These are phyloP conservation scores for Peucedramus taeniatus DNA, from an alignment of 2,113 vertebrate genomes.

Conservation along the genomic window DNA sequence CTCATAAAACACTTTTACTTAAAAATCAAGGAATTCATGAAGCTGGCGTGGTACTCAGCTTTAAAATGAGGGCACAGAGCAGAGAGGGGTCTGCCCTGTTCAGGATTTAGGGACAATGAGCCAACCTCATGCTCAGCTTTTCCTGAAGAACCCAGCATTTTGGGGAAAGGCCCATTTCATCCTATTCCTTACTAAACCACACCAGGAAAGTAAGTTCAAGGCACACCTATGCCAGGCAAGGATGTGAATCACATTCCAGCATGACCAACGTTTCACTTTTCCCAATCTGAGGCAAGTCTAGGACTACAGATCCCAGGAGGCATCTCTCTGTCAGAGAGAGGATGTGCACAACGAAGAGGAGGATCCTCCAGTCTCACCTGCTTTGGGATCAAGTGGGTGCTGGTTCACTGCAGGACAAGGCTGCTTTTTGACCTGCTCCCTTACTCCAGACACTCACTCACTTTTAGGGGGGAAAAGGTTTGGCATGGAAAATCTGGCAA, in stretches of 20 bases:
- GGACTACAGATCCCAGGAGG: background rate
- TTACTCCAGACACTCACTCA: background rate
- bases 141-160: background rate
- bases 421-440: background rate
- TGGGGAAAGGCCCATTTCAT: background rate
- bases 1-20: background rate
- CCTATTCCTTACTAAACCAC: background rate
- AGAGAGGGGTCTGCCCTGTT: background rate
- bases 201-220: background rate
- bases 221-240: background rate
- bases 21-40: background rate
- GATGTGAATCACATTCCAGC: background rate
- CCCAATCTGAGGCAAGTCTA: background rate
- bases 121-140: background rate
- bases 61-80: background rate
- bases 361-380: background rate
- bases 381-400: background rate
- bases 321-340: background rate
- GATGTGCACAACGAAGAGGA: background rate
- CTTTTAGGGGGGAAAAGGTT: background rate
- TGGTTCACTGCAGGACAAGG: background rate
- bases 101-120: background rate
- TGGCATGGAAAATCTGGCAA: background rate
- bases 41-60: accelerated
- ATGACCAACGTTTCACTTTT: too few relatives aligned